Percentiles rank a stretch among this genome's conserved stretches.
These are phyloP conservation scores for Cyrtorhinus lividipennis DNA, from an alignment of 1,140 invertebrate genomes.

Conservation along the genomic window DNA sequence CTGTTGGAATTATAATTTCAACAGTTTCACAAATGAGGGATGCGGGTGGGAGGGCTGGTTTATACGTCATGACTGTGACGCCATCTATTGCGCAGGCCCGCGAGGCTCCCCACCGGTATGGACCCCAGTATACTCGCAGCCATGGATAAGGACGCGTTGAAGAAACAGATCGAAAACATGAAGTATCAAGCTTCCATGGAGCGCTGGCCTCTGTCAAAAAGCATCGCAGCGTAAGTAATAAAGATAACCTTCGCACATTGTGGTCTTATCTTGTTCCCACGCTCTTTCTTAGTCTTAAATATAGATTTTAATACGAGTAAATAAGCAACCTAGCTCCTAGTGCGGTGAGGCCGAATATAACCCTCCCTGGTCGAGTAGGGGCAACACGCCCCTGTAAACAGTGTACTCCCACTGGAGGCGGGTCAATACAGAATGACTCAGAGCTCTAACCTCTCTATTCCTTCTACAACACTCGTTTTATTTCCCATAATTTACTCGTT, in stretches of 20 bases:
- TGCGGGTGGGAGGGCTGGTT: not conserved
- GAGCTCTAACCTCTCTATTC: no score
- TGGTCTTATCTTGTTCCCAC: no score
- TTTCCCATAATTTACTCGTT: no score
- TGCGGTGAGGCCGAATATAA: not conserved
- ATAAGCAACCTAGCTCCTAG: no score
- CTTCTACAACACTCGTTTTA: no score
- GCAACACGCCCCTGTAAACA: conserved; percentile 9
- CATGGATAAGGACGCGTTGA: conserved; percentile 93
- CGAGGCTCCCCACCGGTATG: conserved; percentile 37
- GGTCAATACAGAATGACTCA: conserved; percentile 12
- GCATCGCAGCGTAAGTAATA: conserved; percentile 87
- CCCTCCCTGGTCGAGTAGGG: not conserved
- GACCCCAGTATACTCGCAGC: conserved; percentile 78
- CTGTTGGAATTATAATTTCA: no score
- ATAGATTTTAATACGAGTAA: no score
- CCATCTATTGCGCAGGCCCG: conserved; percentile 22
- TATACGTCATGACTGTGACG: conserved; percentile 14
- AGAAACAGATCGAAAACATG: conserved; percentile 94
- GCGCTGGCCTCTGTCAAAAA: conserved; percentile 84
- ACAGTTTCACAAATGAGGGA: not conserved
- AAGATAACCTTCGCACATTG: no score
- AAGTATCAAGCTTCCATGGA: conserved; percentile 91
- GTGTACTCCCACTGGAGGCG: not conserved
- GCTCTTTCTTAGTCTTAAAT: no score